These are phyloP conservation scores for Neopelma chrysocephalum DNA, from an alignment of 2,797 vertebrate genomes.

Conservation along the genomic window DNA sequence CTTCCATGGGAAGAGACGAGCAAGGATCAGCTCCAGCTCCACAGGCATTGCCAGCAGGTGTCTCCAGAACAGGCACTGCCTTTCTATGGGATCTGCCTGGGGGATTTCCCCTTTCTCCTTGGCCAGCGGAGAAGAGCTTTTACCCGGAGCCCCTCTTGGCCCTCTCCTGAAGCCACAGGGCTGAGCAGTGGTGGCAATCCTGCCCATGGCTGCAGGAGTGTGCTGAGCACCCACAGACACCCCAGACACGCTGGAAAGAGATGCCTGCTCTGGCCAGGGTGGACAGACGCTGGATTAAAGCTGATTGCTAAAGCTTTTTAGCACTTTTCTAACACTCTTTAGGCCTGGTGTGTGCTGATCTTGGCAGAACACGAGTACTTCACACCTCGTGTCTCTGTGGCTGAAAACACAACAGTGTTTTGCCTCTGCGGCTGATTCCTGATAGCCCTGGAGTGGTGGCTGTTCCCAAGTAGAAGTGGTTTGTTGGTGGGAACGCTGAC, in stretches of 20 bases:
- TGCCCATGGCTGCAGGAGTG: rapidly evolving
- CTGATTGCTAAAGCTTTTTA: background rate
- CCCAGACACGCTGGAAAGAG: background rate
- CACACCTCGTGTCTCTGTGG: background rate
- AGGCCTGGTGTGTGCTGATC: background rate
- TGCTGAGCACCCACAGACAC: background rate
- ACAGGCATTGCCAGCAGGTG: background rate
- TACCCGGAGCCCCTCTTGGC: background rate
- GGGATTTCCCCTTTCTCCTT: background rate
- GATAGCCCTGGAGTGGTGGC: background rate
- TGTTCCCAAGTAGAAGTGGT: rapidly evolving
- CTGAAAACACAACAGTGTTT: background rate
- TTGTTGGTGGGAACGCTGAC: background rate
- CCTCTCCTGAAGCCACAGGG: background rate
- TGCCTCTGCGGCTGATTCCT: background rate
- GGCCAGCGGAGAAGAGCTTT: background rate
- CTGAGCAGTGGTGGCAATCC: background rate
- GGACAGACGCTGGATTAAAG: background rate
- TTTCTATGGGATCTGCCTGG: background rate
- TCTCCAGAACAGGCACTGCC: background rate
- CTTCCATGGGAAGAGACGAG: background rate
- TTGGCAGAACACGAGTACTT: background rate
- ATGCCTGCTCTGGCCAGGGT: background rate
- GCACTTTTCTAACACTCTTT: background rate
- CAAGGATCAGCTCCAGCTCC: rapidly evolving